Evolutionary conservation across 2,888 invertebrate genomes (phyloP), one percentile per base, ranked within the genome.

Genomic region (Drosophila cyrtoloma): DNA sequence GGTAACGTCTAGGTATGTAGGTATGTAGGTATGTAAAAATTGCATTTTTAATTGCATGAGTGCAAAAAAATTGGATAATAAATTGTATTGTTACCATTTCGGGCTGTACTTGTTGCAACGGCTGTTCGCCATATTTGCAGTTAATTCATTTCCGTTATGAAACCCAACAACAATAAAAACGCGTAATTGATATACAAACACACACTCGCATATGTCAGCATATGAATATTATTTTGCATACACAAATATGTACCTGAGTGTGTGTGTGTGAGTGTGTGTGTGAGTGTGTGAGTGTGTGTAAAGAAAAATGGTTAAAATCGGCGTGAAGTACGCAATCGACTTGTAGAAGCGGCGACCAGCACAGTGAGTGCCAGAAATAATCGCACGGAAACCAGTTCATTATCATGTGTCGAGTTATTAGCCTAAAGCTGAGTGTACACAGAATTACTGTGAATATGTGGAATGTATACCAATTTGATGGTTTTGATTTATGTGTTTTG

Each of bases 61-160:
- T 22, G 47, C n/a, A n/a, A 16, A 68, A 76, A 61, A 59, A 42
- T 53, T 55, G 78, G 19, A 71, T 71, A 68, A 81, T 87, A 84
- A 82, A 82, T 85, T 81, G 81, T 39, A 67, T 70, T 70, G 70
- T 62, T 77, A 52, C 39, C 52, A 55, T 26, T 47, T 51, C 22
- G 35, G n/a, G 22, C 5, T 61, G n/a, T 51, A 39, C 26, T 28
- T 26, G 35, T 28, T 56, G 55, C 56, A 51, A 35, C 37, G 30
- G 30, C 52, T 66, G 57, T 50, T 32, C 55, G 76, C 79, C 86
- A 79, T 85, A 87, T 85, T 85, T 85, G 88, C 83, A 75, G 86
- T 87, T 85, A 85, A 85, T 85, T 85, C 85, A 85, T 87, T 87
- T 85, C 81, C 85, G 83, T 87, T 85, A 83, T 85, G 83, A 77